Evolutionary conservation across 2,113 vertebrate genomes (phyloP).

Genomic region (Psilopsiagon aurifrons): DNA sequence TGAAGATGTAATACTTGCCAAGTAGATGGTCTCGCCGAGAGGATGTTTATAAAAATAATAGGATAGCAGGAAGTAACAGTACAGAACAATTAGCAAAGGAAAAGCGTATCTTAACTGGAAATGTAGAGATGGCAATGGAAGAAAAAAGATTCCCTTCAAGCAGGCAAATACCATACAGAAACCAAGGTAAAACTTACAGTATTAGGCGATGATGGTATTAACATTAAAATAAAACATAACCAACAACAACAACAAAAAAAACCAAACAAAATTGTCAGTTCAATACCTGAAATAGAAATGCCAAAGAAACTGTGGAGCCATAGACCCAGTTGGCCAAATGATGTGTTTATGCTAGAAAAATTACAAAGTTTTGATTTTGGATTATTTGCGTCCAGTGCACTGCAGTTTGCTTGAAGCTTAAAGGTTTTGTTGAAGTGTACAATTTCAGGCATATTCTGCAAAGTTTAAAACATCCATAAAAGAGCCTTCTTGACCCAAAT

Average conservation of each 20-base stretch:
- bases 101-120: neutral
- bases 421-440: neutral
- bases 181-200: neutral
- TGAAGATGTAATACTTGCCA: neutral
- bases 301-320: neutral
- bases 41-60: neutral
- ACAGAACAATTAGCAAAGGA: neutral
- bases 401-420: neutral
- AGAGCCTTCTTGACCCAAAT: neutral
- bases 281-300: neutral
- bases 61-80: neutral
- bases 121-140: neutral
- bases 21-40: fast-evolving
- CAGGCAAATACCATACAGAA: neutral
- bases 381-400: neutral
- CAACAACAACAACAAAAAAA: neutral
- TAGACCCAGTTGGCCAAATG: neutral
- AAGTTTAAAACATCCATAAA: neutral
- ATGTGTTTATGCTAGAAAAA: neutral
- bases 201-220: neutral
- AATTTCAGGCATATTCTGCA: neutral
- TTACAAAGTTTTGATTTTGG: neutral
- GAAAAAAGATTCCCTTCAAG: neutral
- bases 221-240: neutral
- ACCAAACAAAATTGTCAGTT: neutral